Percentiles rank a stretch among this genome's conserved stretches.
Evolutionary conservation across 2,797 vertebrate genomes (phyloP).

Genomic region (Pitangus sulphuratus): DNA sequence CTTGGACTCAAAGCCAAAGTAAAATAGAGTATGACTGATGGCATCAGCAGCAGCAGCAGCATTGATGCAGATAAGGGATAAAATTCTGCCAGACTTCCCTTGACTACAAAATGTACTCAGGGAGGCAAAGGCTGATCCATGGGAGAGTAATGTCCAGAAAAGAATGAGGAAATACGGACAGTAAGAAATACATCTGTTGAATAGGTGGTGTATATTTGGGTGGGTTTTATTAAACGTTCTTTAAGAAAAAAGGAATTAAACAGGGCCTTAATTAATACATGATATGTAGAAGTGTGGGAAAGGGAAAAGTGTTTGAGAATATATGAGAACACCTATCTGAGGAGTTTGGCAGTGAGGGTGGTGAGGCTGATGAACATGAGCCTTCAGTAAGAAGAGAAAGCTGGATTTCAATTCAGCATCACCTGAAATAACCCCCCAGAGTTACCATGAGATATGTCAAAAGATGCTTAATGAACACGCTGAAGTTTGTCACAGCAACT

Average conservation of each 20-base stretch:
- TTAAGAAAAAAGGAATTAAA: neutral
- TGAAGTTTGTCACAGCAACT: neutral
- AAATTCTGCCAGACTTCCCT: neutral
- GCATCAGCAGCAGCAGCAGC: neutral
- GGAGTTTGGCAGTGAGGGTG: neutral
- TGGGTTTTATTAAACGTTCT: rapidly evolving
- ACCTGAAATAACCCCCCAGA: neutral
- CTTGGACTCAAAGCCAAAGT: neutral
- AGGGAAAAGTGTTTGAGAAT: neutral
- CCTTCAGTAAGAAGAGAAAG: neutral
- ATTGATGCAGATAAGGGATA: neutral
- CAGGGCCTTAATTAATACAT: neutral
- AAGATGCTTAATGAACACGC: neutral
- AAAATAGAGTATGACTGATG: neutral
- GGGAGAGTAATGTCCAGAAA: neutral
- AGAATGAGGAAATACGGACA: neutral
- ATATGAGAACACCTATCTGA: neutral
- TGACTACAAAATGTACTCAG: neutral
- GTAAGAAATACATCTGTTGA: neutral
- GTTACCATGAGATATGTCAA: neutral
- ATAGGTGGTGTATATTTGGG: neutral
- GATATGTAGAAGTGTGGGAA: rapidly evolving
- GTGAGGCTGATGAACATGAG: neutral
- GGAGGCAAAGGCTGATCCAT: neutral
- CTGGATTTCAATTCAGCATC: neutral